A percentile compares a stretch with the other conserved stretches of the same genome.
Evolutionary conservation across 2,113 vertebrate genomes (phyloP).

Genomic region (Petaurus breviceps): DNA sequence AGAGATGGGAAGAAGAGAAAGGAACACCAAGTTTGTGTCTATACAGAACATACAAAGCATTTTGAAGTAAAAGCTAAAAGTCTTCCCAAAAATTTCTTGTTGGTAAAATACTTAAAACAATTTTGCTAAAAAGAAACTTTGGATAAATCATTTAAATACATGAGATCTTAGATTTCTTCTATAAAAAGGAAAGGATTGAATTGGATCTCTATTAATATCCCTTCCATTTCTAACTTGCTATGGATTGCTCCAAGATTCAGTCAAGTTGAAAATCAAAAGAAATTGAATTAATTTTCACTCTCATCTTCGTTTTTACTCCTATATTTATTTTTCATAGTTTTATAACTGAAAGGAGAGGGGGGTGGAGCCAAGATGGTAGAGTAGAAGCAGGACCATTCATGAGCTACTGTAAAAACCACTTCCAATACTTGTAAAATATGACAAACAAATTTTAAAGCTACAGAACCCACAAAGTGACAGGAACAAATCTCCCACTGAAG

Average conservation of each 20-base stretch:
- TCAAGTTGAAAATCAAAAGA: not conserved
- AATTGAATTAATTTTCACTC: not conserved
- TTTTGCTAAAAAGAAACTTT: not conserved
- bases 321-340: not conserved
- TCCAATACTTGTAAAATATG: too few relatives aligned
- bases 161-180: not conserved
- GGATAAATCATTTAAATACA: not conserved
- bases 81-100: not conserved
- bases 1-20: not conserved
- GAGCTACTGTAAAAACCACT: too few relatives aligned
- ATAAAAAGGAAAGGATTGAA: not conserved
- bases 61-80: not conserved
- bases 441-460: too few relatives aligned
- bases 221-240: not conserved
- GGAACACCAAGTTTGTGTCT: not conserved
- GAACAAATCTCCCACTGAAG: too few relatives aligned
- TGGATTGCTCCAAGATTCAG: not conserved
- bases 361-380: too few relatives aligned
- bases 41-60: not conserved
- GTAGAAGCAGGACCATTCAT: too few relatives aligned
- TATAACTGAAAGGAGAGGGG: not conserved
- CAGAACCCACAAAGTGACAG: too few relatives aligned
- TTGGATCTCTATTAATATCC: not conserved
- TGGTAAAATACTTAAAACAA: not conserved
- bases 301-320: not conserved